Conservation (phyloP, 1,140 invertebrate genomes). For the Euwallacea fornicatus region DNA sequence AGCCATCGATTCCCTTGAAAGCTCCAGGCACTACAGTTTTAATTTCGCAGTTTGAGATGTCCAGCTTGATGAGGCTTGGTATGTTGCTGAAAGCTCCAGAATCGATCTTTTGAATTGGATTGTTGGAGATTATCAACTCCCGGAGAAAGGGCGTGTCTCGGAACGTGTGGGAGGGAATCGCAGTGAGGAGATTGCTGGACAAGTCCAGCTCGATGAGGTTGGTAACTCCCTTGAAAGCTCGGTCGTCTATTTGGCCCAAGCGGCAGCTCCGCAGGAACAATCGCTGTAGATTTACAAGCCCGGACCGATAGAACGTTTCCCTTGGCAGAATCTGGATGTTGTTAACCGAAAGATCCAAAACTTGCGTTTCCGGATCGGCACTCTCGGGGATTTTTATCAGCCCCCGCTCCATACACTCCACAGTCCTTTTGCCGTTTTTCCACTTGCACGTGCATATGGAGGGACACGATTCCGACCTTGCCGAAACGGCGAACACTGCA, state of each 20-base stretch:
- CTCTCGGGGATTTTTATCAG: conserved; percentile 80
- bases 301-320: conserved; percentile 77
- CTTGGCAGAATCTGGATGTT: conserved; percentile 78
- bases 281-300: conserved; percentile 82
- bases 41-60: conserved; percentile 80
- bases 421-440: conserved; percentile 89
- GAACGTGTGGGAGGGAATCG: conserved; percentile 77
- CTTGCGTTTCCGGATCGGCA: conserved; percentile 85
- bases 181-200: conserved; percentile 76
- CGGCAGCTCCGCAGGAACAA: conserved; percentile 80
- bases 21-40: conserved; percentile 74
- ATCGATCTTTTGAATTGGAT: conserved; percentile 79
- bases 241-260: conserved; percentile 80
- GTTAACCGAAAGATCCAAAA: conserved; percentile 85
- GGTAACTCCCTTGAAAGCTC: conserved; percentile 79
- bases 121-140: conserved; percentile 76
- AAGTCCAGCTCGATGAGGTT: conserved; percentile 88
- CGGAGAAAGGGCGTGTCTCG: conserved; percentile 75
- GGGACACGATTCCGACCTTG: conserved; percentile 62
- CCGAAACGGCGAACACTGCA: background rate
- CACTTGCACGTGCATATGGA: conserved; percentile 86
- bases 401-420: conserved; percentile 80
- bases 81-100: conserved; percentile 74
- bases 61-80: conserved; percentile 77
- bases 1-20: conserved; percentile 72